Base-by-base conservation (phyloP, 2,113 vertebrate species). In the Eptesicus fuscus region DNA sequence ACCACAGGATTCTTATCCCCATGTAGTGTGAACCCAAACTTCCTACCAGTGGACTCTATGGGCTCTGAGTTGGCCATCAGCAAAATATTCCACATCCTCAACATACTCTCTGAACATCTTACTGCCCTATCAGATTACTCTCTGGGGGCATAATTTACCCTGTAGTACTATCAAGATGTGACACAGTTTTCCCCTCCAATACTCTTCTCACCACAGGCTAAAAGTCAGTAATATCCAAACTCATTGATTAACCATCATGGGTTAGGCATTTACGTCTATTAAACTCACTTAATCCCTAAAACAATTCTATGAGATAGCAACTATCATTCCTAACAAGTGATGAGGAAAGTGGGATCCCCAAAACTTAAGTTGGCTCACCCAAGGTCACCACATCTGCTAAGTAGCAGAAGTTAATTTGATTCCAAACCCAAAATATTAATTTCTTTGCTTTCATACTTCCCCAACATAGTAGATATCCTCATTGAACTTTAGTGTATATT, bases 121-220 rank as follows among this genome's bases (percentile, higher is more conserved):
- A 23, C 32, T 47, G 2, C 11, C 20, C 20, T 51, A 2, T 9
- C 7, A 74, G 20, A 61, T 17, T n/a, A 2, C 9, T 73, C 13
- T 2, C 32, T 9, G 9, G 30, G 12, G 23, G 8, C 28, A 2
- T 8, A 11, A 28, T 22, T 37, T 30, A 47, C 18, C 14, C 51
- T 51, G 1, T 2, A 32, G 32, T 17, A 17, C 0, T 42, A 0
- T 53, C 22, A 63, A 44, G 2, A 47, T 25, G 10, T 18, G 2
- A 59, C 7, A n/a, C 2, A 13, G 7, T 6, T 53, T 3, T 40
- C 28, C 47, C 42, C 2, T 51, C 7, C 2, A 18, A 22, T 47
- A 40, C 3, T 53, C 23, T 9, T 78, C 51, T n/a, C 42, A 37
- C 28, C 8, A 40, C 4, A 70, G 47, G 7, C 28, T 53, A 5